Evolutionary conservation across 2,113 vertebrate species (phyloP).

Genomic region (rabbit (Oryctolagus cuniculus)): DNA sequence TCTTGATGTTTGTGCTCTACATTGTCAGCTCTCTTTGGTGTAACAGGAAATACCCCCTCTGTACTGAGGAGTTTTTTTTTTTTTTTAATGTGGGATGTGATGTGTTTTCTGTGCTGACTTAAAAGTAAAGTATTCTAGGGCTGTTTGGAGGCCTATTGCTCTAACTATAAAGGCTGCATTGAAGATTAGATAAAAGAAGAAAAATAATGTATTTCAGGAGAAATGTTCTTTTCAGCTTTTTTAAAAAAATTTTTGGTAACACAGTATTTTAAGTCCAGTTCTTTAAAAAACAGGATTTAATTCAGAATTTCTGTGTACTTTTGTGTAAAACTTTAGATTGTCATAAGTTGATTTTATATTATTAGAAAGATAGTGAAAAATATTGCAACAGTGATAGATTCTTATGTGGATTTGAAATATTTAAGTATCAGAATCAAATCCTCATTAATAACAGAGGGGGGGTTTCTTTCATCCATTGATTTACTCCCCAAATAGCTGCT

Average conservation of each 20-base stretch:
- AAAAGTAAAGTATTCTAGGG: neutral
- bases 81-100: neutral
- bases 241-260: neutral
- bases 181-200: neutral
- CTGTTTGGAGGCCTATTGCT: neutral
- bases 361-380: neutral
- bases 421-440: neutral
- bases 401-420: neutral
- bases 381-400: neutral
- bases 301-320: neutral
- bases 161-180: neutral
- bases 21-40: neutral
- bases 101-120: constrained; percentile 10
- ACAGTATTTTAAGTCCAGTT: too few species aligned
- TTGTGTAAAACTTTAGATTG: neutral
- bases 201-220: neutral
- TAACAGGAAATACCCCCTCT: neutral
- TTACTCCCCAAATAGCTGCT: too few species aligned
- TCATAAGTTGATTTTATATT: neutral
- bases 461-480: too few species aligned
- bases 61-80: neutral
- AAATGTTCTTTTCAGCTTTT: neutral
- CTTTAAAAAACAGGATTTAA: neutral
- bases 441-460: neutral
- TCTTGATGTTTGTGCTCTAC: neutral